A percentile compares a stretch with the other conserved stretches of the same genome.
Evolutionary conservation across 2,888 invertebrate genomes (phyloP).

Genomic region (Xestia sexstrigata): DNA sequence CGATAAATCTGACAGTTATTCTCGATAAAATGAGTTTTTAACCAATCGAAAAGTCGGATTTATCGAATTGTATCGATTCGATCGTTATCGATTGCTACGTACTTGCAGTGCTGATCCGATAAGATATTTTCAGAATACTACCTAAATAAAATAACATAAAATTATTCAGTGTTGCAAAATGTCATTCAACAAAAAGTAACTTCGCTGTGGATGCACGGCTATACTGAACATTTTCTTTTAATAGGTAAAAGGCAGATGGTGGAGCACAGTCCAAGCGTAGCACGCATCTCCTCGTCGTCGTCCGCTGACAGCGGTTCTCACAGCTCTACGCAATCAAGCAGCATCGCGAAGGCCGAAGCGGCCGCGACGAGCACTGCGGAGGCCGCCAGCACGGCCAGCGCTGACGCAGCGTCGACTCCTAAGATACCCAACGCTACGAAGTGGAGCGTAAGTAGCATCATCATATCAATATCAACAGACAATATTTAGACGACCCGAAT

Average conservation of each 20-base stretch:
- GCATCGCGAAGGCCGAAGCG: constrained; percentile 58
- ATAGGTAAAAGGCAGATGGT: constrained; percentile 90
- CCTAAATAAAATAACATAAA: too few relatives aligned
- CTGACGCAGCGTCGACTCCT: constrained; percentile 56
- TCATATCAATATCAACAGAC: too few relatives aligned
- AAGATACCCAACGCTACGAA: constrained; percentile 81
- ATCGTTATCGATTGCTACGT: too few relatives aligned
- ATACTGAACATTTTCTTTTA: neutral
- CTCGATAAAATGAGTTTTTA: too few relatives aligned
- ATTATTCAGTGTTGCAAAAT: neutral
- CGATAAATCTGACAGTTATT: too few relatives aligned
- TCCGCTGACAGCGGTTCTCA: constrained; percentile 86
- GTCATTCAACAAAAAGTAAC: neutral
- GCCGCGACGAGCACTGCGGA: constrained; percentile 45
- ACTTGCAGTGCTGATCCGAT: neutral
- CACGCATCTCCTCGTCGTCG: constrained; percentile 82
- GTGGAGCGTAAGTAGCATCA: constrained; percentile 81
- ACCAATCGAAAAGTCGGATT: too few relatives aligned
- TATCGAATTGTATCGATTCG: too few relatives aligned
- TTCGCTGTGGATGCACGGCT: neutral
- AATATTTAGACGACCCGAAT: too few relatives aligned
- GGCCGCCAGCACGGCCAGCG: constrained; percentile 48
- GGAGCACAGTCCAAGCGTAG: constrained; percentile 72
- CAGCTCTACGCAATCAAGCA: constrained; percentile 24
- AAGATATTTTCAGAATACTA: neutral